Evolutionary conservation across 2,797 vertebrate genomes (phyloP), one percentile per base, ranked within the genome.

Genomic region (Manis pentadactyla): DNA sequence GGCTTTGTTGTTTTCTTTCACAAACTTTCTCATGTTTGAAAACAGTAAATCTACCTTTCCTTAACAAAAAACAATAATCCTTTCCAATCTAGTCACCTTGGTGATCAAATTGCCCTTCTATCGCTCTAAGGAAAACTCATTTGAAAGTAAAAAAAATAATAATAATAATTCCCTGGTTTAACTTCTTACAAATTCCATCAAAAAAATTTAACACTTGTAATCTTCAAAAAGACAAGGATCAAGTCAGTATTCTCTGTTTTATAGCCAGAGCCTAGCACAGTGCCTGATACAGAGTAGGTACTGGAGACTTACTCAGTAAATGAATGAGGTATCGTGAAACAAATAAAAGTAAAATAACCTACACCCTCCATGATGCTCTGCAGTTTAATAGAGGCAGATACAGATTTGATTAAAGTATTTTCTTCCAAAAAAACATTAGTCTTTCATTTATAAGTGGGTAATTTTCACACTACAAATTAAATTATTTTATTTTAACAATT

Each of bases 1-100:
- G 5, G 15, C 37, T 91, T 92, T 78, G 49, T 75, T 82, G 37
- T 46, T 61, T 78, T 14, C 31, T 69, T 49, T 90, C 59, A 93
- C n/a, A 84, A 95, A 84, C 49, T 83, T 87, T 87, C 42, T 96
- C 49, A n/a, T 55, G 9, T 49, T 84, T 87, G 92, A 96, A 97
- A 79, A 61, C 0, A 55, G 37, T 49, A 93, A 87, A 87, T 82
- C 51, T 84, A 90, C 90, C 42, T 19, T 84, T 81, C 93, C 34
- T 71, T 81, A 59, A 93, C 88, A 69, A 75, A 88, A 92, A 86
- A 94, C 61, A 94, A 74, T 29, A 85, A 82, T 75, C 27, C 4
- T 71, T 94, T 75, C 39, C 13, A 78, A 68, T 68, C 14, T 93
- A 55, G 55, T 37, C 66, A 82, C 27, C 14, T 23, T 42, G 31